phyloP scores from a whole-genome alignment of 2,888 invertebrate genomes.

The Tachystola acroxantha region DNA sequence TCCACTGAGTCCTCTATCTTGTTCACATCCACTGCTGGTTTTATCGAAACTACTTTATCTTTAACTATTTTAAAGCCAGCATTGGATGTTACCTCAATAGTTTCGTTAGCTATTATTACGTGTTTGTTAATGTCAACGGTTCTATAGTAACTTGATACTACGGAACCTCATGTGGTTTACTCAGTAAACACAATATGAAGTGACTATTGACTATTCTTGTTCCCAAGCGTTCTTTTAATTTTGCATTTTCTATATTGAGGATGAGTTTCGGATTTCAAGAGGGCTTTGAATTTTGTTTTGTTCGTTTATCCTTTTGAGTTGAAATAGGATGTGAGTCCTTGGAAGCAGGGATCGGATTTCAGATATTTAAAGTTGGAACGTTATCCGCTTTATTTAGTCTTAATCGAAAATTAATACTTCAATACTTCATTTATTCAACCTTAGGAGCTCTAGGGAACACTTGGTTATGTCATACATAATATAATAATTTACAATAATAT shows the following conservation, averaged over 20 bases:
- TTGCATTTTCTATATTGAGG: constrained; percentile 61
- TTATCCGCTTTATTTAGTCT: constrained; percentile 23
- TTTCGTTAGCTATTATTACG: constrained; percentile 12
- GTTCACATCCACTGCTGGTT: constrained; percentile 31
- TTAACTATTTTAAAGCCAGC: constrained; percentile 11
- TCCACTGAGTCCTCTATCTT: constrained; percentile 7
- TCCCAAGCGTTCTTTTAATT: constrained; percentile 64
- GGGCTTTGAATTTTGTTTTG: constrained; percentile 43
- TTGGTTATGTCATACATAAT: too few species aligned
- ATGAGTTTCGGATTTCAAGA: constrained; percentile 61
- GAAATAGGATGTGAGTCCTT: constrained; percentile 55
- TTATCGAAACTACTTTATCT: not conserved
- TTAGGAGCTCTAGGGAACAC: too few species aligned
- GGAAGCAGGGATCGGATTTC: constrained; percentile 45
- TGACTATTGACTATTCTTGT: constrained; percentile 76
- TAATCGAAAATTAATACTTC: too few species aligned
- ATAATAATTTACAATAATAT: too few species aligned
- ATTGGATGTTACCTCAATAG: constrained; percentile 21
- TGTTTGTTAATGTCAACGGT: constrained; percentile 22
- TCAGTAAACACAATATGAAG: constrained; percentile 73
- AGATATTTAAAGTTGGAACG: constrained; percentile 48
- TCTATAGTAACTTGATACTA: constrained; percentile 56
- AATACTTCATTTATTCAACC: too few species aligned
- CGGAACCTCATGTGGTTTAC: constrained; percentile 68
- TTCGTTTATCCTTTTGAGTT: constrained; percentile 33